Conservation (phyloP, 2,888 invertebrate species). For the Campoplex capitator region DNA sequence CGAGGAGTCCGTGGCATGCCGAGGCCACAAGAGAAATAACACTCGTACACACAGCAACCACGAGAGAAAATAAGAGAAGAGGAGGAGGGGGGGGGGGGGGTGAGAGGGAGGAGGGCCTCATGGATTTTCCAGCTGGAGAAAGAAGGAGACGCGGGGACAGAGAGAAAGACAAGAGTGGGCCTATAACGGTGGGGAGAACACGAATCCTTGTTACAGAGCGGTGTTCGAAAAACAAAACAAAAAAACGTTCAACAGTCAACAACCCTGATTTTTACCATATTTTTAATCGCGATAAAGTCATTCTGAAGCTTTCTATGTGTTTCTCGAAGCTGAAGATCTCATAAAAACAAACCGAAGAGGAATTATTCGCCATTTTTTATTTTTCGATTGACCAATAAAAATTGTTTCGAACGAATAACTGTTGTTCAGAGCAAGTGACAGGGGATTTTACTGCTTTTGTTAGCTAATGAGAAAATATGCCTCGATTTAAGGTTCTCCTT, state of each 20-base stretch:
- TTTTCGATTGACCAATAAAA: not conserved
- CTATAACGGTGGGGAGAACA: conserved; percentile 39
- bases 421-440: too few relatives aligned
- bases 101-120: conserved; percentile 9
- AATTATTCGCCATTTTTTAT: not conserved
- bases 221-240: not conserved
- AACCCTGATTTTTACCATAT: not conserved
- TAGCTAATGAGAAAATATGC: not conserved
- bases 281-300: not conserved
- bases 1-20: conserved; percentile 78
- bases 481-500: too few relatives aligned
- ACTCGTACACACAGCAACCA: conserved; percentile 36
- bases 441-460: not conserved
- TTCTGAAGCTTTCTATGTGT: not conserved
- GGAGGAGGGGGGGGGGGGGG: too few relatives aligned
- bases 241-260: not conserved
- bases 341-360: not conserved
- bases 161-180: conserved; percentile 50
- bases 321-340: not conserved
- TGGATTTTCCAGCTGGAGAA: conserved; percentile 53
- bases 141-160: conserved; percentile 28
- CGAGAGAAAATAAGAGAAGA: conserved; percentile 61
- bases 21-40: conserved; percentile 77
- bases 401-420: not conserved
- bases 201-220: conserved; percentile 19